Base-by-base conservation (phyloP, 2,797 vertebrate genomes). In the Rachycentron canadum region DNA sequence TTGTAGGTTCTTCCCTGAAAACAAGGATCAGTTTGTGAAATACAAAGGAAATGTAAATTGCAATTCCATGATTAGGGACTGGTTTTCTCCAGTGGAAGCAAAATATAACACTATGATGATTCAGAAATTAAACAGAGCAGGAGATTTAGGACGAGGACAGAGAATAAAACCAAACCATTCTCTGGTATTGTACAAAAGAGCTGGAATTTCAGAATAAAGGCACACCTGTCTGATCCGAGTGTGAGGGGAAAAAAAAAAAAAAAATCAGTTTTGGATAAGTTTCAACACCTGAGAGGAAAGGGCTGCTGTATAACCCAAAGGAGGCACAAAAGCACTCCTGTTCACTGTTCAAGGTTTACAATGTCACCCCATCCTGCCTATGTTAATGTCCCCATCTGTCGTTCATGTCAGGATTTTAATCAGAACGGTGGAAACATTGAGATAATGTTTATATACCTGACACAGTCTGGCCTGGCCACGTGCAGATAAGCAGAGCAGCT, bases 261-360 rank as follows among this genome's bases (percentile, higher is more conserved):
- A 87, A 86, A 76, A 53, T 50, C 34, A 72, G 55, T 65, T 81
- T 78, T 70, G 84, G 79, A 76, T 80, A 68, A 53, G 73, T 85
- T 80, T 80, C 87, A 84, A 34, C 79, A 83, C 78, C 85, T 81
- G 84, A 88, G 79, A 83, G 4, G 32, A 45, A 41, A 62, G 19
- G 52, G 34, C 45, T 56, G 52, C 47, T 28, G 49, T 32, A 57
- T 30, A 45, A 59, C 58, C 79, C 62, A 47, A 43, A 23, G 19
- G 47, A 69, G 52, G 55, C 75, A 91, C 88, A 91, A 90, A 86
- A 81, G 86, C 69, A 4, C 55, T 67, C 36, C 73, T 91, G 89
- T 93, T 81, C 78, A 60, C 50, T 77, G 73, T 36, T 59, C n/a
- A 26, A 19, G 60, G 45, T 69, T 77, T 62, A 40, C 28, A 34